Evolutionary conservation across 2,797 vertebrate genomes (phyloP).

Genomic region (Lemur catta): DNA sequence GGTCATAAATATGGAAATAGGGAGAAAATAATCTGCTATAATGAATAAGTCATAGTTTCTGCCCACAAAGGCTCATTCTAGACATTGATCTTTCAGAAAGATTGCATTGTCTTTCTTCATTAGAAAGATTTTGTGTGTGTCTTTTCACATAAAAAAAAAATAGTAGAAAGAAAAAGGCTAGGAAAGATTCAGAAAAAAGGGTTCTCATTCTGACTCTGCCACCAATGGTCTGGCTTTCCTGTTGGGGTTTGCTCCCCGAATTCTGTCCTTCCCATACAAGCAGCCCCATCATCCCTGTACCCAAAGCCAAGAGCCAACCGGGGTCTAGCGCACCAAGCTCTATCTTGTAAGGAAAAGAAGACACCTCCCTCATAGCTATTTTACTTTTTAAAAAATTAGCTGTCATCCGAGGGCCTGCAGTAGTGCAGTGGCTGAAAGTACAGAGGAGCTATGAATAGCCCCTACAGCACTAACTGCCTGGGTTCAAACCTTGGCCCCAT

Average conservation of each 20-base stretch:
- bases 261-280: not conserved
- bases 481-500: not conserved
- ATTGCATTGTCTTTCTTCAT: constrained; percentile 6
- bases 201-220: not conserved
- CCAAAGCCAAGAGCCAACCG: not conserved
- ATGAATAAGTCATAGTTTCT: constrained; percentile 21
- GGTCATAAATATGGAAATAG: not conserved
- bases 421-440: accelerated
- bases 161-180: not conserved
- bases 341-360: not conserved
- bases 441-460: not conserved
- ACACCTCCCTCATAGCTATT: not conserved
- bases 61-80: not conserved
- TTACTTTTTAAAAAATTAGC: not conserved
- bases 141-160: not conserved
- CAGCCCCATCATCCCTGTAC: not conserved
- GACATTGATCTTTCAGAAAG: not conserved
- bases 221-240: not conserved
- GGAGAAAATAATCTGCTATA: not conserved
- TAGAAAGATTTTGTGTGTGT: not conserved
- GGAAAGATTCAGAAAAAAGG: not conserved
- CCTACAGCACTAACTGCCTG: not conserved
- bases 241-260: not conserved
- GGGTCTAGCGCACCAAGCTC: not conserved
- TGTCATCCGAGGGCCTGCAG: not conserved